These are phyloP conservation scores for Dromius quadrimaculatus DNA, from an alignment of 2,888 invertebrate genomes.

Conservation along the genomic window DNA sequence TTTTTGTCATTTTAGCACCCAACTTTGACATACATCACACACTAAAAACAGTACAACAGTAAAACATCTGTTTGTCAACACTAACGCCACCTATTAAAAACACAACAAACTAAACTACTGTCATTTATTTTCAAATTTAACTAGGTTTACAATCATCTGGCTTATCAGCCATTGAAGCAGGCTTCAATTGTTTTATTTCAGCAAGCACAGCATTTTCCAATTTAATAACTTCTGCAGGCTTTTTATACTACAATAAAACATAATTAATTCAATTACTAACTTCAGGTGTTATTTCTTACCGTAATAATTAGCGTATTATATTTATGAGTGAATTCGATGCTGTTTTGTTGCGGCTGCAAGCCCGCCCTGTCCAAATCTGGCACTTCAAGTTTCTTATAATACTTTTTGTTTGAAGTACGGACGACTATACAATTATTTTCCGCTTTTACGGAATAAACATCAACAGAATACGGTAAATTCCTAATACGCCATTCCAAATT, in stretches of 20 bases:
- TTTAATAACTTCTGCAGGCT: constrained; percentile 77
- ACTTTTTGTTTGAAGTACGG: constrained; percentile 84
- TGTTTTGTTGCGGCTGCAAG: constrained; percentile 73
- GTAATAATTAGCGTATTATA: constrained; percentile 83
- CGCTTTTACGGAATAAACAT: constrained; percentile 77
- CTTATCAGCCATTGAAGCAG: constrained; percentile 55
- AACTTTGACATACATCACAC: constrained; percentile 25
- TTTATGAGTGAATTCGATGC: constrained; percentile 77
- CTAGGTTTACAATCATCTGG: constrained; percentile 64
- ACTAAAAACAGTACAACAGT: no score
- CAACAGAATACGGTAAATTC: constrained; percentile 80
- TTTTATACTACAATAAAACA: constrained; percentile 76
- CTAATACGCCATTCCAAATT: constrained; percentile 86
- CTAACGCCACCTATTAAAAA: constrained; percentile 3
- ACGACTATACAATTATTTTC: constrained; percentile 76
- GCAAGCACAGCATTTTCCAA: constrained; percentile 74
- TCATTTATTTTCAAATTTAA: constrained; percentile 55
- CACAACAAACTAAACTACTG: neutral
- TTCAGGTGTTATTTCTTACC: constrained; percentile 66
- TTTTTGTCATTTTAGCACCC: constrained; percentile 15
- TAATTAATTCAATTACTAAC: constrained; percentile 50
- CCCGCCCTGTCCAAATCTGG: constrained; percentile 79
- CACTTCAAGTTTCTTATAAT: constrained; percentile 78
- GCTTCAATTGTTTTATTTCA: constrained; percentile 62
- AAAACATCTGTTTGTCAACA: constrained; percentile 1